Evolutionary conservation across 2,113 vertebrate species (phyloP).

Genomic region (Chionis minor): DNA sequence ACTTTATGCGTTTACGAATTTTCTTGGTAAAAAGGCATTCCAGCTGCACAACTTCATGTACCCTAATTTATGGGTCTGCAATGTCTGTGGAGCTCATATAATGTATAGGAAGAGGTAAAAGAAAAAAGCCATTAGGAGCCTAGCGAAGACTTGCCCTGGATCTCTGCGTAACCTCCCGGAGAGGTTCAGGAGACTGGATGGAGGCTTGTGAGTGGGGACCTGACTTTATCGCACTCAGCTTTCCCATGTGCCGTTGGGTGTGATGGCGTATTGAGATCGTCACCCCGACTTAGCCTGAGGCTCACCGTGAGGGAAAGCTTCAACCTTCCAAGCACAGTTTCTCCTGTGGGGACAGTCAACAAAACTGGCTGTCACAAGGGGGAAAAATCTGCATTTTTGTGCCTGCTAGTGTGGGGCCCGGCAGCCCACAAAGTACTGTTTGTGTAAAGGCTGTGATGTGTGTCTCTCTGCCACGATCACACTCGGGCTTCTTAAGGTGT

Average conservation of each 20-base stretch:
- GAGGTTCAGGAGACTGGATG: neutral
- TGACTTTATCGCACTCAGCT: neutral
- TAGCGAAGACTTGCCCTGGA: neutral
- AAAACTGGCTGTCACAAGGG: neutral
- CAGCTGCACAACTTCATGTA: neutral
- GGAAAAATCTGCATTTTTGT: neutral
- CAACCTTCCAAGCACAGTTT: neutral
- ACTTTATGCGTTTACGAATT: neutral
- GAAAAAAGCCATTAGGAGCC: neutral
- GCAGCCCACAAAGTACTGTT: neutral
- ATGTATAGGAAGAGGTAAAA: neutral
- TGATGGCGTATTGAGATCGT: neutral
- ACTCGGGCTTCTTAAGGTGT: neutral
- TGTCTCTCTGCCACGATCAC: neutral
- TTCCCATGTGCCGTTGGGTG: neutral
- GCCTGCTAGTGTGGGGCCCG: neutral
- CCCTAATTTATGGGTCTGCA: neutral
- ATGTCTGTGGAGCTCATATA: neutral
- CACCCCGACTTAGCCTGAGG: neutral
- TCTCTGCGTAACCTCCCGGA: neutral
- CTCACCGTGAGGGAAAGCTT: neutral
- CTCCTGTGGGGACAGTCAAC: neutral
- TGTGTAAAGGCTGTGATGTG: neutral
- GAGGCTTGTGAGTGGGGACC: neutral
- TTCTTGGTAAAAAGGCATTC: neutral